Evolutionary conservation across 2,888 invertebrate genomes (phyloP), one percentile per base, ranked within the genome.

Genomic region (Lutraria lutraria): DNA sequence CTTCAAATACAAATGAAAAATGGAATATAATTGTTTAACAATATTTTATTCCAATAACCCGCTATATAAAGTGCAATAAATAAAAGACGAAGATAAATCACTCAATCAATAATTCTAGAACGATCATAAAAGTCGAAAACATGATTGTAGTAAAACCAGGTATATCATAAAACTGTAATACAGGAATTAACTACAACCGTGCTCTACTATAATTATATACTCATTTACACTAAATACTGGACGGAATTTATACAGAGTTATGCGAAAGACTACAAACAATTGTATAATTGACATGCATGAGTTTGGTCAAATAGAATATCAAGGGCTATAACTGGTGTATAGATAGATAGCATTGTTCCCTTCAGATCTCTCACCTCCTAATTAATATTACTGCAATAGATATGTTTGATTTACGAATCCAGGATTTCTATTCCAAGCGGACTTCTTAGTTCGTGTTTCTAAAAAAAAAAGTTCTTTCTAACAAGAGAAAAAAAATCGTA

Each of bases 41-140:
- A 76, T 34, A 76, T 76, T 76, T 76, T 34, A 34, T 34, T 76
- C 34, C 34, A 31, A 31, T 31, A 72, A 76, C 76, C 76, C 76
- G 76, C 63, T 68, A 76, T 76, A 76, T 76, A 76, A 13, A 13
- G 76, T 76, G 29, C 34, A 31, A 76, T 76, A 76, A 76, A 76
- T 76, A 76, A 76, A 76, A 76, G 16, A 43, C 43, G 43, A 43
- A 43, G 43, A 43, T 43, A 43, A 31, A 15, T 34, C 76, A 34
- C 76, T 25, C 34, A 76, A 43, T 43, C 76, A 76, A 0, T 76
- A 31, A 76, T 10, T 19, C 76, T 8, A 34, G 29, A 76, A 76
- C 34, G 13, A 16, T 31, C 63, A 25, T 25, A 68, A 12, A 60
- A 8, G n/a, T 8, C 43, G 43, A 43, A 43, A 43, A 43, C 43